These are phyloP conservation scores for Heliornis fulica DNA, from an alignment of 2,113 vertebrate species.

Conservation along the genomic window DNA sequence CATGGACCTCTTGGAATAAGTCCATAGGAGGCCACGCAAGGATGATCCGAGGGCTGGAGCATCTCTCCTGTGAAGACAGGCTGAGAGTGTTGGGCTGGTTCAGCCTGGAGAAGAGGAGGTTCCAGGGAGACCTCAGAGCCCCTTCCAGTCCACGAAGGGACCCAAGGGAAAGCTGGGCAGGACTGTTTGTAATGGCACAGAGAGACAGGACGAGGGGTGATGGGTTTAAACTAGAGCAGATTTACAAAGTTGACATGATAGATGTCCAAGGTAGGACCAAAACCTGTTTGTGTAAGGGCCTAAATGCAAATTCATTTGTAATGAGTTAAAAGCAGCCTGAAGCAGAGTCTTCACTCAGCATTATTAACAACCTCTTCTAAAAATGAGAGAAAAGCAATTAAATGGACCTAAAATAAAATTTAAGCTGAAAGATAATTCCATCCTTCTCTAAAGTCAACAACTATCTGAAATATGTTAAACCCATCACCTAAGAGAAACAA, in stretches of 20 bases:
- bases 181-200: no score
- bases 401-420: neutral
- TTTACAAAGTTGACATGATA: neutral
- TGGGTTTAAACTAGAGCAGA: no score
- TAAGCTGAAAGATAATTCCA: neutral
- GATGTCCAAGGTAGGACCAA: neutral
- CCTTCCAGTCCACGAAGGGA: no score
- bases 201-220: no score
- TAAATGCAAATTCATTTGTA: neutral
- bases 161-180: no score
- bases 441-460: neutral
- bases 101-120: no score
- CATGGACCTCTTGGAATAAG: no score
- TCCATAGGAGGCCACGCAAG: no score
- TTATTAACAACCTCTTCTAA: neutral
- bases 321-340: neutral
- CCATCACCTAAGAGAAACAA: neutral
- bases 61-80: no score
- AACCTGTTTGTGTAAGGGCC: neutral
- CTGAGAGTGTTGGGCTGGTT: no score
- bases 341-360: neutral
- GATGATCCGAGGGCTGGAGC: no score
- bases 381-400: neutral
- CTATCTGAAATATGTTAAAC: neutral
- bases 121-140: no score